These are phyloP conservation scores for Metaphire vulgaris DNA, from an alignment of 1,140 invertebrate genomes.

Conservation along the genomic window DNA sequence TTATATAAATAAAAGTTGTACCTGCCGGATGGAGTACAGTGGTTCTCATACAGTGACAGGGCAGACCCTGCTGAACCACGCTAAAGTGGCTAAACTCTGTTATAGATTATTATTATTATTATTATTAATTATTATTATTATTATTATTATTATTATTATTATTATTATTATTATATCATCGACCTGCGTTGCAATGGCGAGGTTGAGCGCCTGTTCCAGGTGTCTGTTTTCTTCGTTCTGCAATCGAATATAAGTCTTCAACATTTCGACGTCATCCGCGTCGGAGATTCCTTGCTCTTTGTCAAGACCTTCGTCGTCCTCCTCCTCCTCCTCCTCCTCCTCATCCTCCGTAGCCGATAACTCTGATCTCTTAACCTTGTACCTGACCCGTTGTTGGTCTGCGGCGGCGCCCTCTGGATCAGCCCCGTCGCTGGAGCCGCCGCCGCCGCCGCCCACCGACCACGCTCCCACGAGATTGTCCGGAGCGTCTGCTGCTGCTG, in stretches of 20 bases:
- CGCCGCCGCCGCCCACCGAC: no score
- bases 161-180: no score
- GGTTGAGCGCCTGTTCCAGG: background rate
- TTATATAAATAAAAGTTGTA: no score
- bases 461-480: no score
- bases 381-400: background rate
- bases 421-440: background rate
- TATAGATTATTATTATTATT: no score
- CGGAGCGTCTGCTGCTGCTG: no score
- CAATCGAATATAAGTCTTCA: background rate
- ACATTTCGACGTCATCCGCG: background rate
- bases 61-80: no score
- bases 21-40: no score
- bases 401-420: background rate
- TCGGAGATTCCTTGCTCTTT: background rate
- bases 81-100: no score
- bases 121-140: no score
- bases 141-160: no score
- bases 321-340: background rate
- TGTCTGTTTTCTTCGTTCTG: background rate
- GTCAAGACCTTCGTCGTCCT: background rate
- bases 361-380: background rate
- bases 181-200: background rate
- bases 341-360: background rate
- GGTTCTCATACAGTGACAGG: no score